These are phyloP conservation scores for Parus major DNA, from an alignment of 2,113 vertebrate species.

Conservation along the genomic window DNA sequence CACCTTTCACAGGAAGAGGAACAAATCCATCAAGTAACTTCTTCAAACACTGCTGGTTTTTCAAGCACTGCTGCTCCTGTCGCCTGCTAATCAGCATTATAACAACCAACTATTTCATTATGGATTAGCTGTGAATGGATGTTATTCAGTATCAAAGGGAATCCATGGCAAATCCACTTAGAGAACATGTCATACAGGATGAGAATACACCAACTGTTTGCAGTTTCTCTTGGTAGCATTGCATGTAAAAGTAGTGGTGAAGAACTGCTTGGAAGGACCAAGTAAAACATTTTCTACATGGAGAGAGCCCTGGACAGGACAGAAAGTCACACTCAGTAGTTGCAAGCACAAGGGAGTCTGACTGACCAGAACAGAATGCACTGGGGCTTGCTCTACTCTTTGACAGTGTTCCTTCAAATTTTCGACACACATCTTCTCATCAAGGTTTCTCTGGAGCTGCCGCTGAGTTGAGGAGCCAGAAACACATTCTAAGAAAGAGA, in stretches of 20 bases:
- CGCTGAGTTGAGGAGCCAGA: neutral
- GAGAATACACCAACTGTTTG: neutral
- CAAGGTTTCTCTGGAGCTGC: neutral
- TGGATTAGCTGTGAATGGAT: neutral
- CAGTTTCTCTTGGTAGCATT: neutral
- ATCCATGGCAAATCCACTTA: neutral
- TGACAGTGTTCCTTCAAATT: neutral
- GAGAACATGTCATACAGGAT: neutral
- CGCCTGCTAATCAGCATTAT: neutral
- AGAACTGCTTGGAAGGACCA: neutral
- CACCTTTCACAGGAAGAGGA: neutral
- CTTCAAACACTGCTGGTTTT: neutral
- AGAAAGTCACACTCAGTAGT: neutral
- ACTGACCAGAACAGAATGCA: neutral
- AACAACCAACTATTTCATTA: neutral
- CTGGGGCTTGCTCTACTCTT: neutral
- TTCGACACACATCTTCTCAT: neutral
- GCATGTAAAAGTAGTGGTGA: neutral
- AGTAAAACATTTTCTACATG: neutral
- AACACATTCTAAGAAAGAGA: neutral
- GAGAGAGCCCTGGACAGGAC: neutral
- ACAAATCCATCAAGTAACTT: neutral
- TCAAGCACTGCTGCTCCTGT: neutral
- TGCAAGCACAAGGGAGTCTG: neutral
- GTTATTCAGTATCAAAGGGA: neutral